phyloP scores from a whole-genome alignment of 1,140 invertebrate species.

The Olivierus martensii region DNA sequence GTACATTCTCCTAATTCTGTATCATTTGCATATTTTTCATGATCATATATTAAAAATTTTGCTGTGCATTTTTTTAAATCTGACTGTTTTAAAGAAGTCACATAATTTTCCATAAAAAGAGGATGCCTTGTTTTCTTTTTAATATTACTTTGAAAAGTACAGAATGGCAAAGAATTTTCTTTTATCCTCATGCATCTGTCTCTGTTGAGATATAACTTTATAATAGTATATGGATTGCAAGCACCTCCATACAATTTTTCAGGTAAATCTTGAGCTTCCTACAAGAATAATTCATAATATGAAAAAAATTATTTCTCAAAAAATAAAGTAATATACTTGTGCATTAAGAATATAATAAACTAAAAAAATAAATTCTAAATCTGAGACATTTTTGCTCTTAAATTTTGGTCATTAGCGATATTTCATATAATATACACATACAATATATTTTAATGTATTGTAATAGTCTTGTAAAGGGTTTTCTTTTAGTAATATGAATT shows the following conservation, averaged over 20 bases:
- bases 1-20: constrained; percentile 19
- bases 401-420: too few relatives aligned
- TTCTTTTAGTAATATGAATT: too few relatives aligned
- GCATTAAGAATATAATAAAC: too few relatives aligned
- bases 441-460: too few relatives aligned
- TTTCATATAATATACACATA: too few relatives aligned
- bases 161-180: not conserved
- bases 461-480: too few relatives aligned
- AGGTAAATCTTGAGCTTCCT: constrained; percentile 19
- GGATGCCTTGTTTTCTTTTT: constrained; percentile 19
- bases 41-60: constrained; percentile 19
- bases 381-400: too few relatives aligned
- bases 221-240: constrained; percentile 15
- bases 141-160: constrained; percentile 17
- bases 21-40: constrained; percentile 24
- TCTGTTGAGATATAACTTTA: constrained; percentile 13
- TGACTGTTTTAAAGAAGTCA: constrained; percentile 14
- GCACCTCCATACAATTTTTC: constrained; percentile 16
- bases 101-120: constrained; percentile 19
- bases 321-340: too few relatives aligned
- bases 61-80: constrained; percentile 21
- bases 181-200: constrained; percentile 9
- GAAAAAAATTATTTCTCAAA: too few relatives aligned
- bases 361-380: too few relatives aligned
- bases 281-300: too few relatives aligned